Percentiles rank a stretch among this genome's conserved stretches.
Evolutionary conservation across 2,888 invertebrate species (phyloP).

Genomic region (Ctenicera cuprea): DNA sequence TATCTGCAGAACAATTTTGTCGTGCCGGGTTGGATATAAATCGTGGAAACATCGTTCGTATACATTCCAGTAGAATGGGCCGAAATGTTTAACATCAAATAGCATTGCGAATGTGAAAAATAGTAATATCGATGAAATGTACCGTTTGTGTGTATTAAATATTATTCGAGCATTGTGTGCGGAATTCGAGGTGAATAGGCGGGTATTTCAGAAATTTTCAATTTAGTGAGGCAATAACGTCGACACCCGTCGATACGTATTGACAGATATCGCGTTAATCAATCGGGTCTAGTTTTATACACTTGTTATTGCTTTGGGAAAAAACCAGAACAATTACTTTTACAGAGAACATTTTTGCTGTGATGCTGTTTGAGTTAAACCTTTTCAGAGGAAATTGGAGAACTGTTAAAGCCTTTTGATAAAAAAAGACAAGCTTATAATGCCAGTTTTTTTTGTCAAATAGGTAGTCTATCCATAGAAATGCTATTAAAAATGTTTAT

Average conservation of each 20-base stretch:
- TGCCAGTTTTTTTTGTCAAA: no score
- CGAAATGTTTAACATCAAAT: slow-evolving; percentile 24
- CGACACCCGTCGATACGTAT: slow-evolving; percentile 38
- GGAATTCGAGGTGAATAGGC: slow-evolving; percentile 38
- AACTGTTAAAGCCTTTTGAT: not conserved
- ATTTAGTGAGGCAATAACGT: slow-evolving; percentile 44
- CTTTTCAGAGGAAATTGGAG: no score
- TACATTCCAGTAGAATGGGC: slow-evolving; percentile 3
- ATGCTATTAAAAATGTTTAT: no score
- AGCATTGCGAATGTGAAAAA: slow-evolving; percentile 5
- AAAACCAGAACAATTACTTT: slow-evolving; percentile 29
- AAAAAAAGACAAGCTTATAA: not conserved
- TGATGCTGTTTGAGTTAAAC: no score
- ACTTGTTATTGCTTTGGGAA: slow-evolving; percentile 36
- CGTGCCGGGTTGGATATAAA: not conserved
- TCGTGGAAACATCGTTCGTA: no score
- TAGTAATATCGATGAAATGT: slow-evolving; percentile 30
- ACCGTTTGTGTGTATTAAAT: slow-evolving; percentile 31
- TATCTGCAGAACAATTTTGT: slow-evolving; percentile 6
- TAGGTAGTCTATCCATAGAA: no score
- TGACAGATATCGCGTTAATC: slow-evolving; percentile 44
- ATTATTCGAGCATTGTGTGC: slow-evolving; percentile 35
- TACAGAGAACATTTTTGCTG: not conserved
- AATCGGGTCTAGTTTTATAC: slow-evolving; percentile 39
- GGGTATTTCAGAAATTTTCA: slow-evolving; percentile 46